These are phyloP conservation scores for Carcina quercana DNA, from an alignment of 2,888 invertebrate genomes.

Conservation along the genomic window DNA sequence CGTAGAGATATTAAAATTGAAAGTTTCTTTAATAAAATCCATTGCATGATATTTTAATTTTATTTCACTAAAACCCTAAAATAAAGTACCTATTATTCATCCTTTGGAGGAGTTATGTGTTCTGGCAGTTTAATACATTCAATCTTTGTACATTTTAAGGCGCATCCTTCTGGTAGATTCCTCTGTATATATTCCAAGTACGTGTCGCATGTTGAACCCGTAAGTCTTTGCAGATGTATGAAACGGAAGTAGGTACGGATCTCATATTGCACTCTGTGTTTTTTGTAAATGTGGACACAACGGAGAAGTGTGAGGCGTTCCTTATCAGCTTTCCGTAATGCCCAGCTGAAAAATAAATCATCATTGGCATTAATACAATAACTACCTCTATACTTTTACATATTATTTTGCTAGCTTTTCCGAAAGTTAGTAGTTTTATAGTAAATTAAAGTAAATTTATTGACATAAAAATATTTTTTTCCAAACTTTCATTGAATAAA, in stretches of 20 bases:
- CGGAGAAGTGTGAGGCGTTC: conserved; percentile 88
- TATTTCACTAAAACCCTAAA: no score
- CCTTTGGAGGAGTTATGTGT: conserved; percentile 62
- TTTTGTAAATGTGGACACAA: conserved; percentile 92
- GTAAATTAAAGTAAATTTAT: no score
- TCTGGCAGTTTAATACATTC: conserved; percentile 74
- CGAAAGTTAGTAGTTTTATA: no score
- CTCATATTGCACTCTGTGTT: conserved; percentile 97
- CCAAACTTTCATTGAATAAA: no score
- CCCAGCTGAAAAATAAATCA: conserved; percentile 79
- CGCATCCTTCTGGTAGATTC: conserved; percentile 98
- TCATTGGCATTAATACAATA: no score
- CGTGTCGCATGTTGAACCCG: conserved; percentile 96
- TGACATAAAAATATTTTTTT: no score
- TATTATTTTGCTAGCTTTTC: no score
- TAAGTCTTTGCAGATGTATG: conserved; percentile 87
- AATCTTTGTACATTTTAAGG: conserved; percentile 91
- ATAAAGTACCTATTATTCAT: conserved; percentile 24
- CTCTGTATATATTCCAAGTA: conserved; percentile 96
- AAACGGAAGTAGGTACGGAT: conserved; percentile 92
- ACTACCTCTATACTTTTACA: no score
- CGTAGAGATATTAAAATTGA: no score
- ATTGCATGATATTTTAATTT: no score
- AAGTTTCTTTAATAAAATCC: no score
- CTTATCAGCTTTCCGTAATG: conserved; percentile 81